Evolutionary conservation across 2,888 invertebrate genomes (phyloP), one percentile per base, ranked within the genome.

Genomic region (Netelia fuscicornis): DNA sequence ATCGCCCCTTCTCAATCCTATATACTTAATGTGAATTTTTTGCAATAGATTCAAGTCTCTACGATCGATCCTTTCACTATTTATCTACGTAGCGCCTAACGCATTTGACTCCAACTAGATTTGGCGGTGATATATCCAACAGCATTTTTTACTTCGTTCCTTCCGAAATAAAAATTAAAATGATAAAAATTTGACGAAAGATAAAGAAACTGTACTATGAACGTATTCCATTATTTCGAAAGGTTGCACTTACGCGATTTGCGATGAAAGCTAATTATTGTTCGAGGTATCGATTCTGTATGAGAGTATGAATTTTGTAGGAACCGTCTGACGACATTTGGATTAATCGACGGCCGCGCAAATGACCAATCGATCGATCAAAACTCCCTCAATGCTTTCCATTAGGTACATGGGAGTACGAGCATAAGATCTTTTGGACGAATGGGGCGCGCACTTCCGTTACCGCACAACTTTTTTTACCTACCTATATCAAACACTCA

Each of bases 11-110:
- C 17, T 30, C 23, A 2, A 37, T 76, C 48, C 44, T 64, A 23
- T 71, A 64, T 8, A 74, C 20, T 20, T 20, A 20, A 20, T 20
- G 20, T 64, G 17, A 52, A 77, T 68, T 88, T 89, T 88, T 88
- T 88, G 90, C 87, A 89, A 87, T 81, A 83, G 74, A 30, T 75
- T 44, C 64, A 48, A 81, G 70, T 76, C 52, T 80, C 23, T 82
- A 65, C 30, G 68, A 71, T 74, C 76, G 76, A 87, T 88, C 90
- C 90, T 90, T 90, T 90, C 90, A 90, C 91, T 89, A 85, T 88
- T 85, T 89, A 85, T 88, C 84, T 83, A 70, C 75, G 62, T 82
- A 86, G 70, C 68, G 42, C 13, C 20, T 56, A 42, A 56, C 13
- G 37, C 80, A 30, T 42, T 48, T 11, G 52, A 81, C 76, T 54